Evolutionary conservation across 2,888 invertebrate genomes (phyloP), one percentile per base, ranked within the genome.

Genomic region (Nomada hirtipes): DNA sequence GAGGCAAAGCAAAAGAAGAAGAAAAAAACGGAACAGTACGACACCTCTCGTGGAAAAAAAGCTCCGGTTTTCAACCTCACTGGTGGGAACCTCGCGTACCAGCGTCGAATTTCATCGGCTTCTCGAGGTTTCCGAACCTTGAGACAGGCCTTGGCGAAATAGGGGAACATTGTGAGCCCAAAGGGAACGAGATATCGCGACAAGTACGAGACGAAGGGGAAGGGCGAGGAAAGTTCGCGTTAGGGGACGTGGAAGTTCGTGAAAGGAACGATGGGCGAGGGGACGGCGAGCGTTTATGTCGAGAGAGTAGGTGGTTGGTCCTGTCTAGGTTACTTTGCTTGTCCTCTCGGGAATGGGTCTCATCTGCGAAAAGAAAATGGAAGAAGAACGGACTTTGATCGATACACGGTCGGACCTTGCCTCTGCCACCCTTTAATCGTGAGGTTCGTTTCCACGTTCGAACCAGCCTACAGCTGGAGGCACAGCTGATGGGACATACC

Each of bases 91-190:
- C 63, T 44, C 52, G 60, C 65, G 44, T 44, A 73, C 18, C 64
- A 83, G 88, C 83, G 84, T 89, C 87, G 85, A 88, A 83, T 89
- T 89, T 88, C 88, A 86, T 86, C 85, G 82, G 76, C 76, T 84
- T 76, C 74, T 78, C 84, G 75, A 82, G 81, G 75, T 83, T 83
- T 76, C 78, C 77, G 81, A 79, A 67, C 74, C 77, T 78, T 64
- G 64, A 76, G 61, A 57, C 60, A 26, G 23, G 55, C 23, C 26
- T 20, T 44, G 61, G 18, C 65, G 60, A 77, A 80, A 76, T 74
- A 80, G 80, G 84, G 77, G 82, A 79, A 68, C 44, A 75, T 75
- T 69, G 79, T 76, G 67, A 64, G 57, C n/a, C 64, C 44, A 47
- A 59, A 44, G 59, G 75, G 79, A 50, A 47, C 26, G 23, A 67